phyloP scores from a whole-genome alignment of 1,140 invertebrate genomes.

The Lineus longissimus region DNA sequence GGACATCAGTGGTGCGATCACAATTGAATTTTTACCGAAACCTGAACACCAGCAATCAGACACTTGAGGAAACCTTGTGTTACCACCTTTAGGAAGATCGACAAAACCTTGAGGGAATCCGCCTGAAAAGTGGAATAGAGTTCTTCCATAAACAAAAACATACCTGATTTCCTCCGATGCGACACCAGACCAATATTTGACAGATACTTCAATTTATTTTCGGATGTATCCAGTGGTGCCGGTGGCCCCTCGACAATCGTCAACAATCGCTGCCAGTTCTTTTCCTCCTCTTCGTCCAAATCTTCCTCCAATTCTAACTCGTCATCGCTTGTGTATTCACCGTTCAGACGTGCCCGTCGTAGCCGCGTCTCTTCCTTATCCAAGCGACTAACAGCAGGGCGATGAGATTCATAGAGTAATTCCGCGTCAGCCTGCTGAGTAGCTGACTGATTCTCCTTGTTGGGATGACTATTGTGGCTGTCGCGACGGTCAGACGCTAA shows the following conservation, averaged over 20 bases:
- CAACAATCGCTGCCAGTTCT: conserved; percentile 22
- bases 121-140: too few species aligned
- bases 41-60: too few species aligned
- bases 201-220: conserved; percentile 35
- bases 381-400: conserved; percentile 27
- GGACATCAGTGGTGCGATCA: too few species aligned
- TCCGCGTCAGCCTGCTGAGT: conserved; percentile 35
- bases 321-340: conserved; percentile 31
- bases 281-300: conserved; percentile 21
- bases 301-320: conserved; percentile 31
- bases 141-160: too few species aligned
- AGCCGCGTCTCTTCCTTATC: conserved; percentile 32
- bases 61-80: too few species aligned
- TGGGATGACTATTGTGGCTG: conserved; percentile 13
- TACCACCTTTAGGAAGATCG: too few species aligned
- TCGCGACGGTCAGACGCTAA: conserved; percentile 10
- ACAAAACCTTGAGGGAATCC: too few species aligned
- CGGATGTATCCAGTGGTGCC: conserved; percentile 30
- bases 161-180: not conserved
- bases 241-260: conserved; percentile 33
- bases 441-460: conserved; percentile 20
- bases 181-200: conserved; percentile 35
- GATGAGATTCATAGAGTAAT: conserved; percentile 14
- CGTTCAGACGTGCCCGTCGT: conserved; percentile 21
- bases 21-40: too few species aligned